A percentile compares a stretch with the other conserved stretches of the same genome.
Conservation (phyloP, 2,888 invertebrate species). For the Spatulosminthurus flaviceps region DNA sequence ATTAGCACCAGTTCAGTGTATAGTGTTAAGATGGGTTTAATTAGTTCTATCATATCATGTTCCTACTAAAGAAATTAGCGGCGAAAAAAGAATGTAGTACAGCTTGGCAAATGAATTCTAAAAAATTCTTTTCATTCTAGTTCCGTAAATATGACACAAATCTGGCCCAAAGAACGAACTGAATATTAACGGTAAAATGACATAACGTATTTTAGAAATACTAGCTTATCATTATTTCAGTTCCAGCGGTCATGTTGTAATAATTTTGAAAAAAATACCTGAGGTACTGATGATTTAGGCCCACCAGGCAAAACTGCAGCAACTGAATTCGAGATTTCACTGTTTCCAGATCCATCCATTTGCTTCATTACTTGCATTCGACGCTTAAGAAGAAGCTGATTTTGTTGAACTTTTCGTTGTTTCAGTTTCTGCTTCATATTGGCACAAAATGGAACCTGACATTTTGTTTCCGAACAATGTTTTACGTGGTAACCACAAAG, state of each 20-base stretch:
- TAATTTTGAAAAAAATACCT: conserved; percentile 36
- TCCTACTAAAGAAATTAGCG: too few relatives aligned
- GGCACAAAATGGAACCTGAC: conserved; percentile 98
- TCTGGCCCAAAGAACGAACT: too few relatives aligned
- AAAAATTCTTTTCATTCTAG: too few relatives aligned
- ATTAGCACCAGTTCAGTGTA: too few relatives aligned
- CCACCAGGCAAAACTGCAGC: conserved; percentile 48
- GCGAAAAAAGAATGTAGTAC: too few relatives aligned
- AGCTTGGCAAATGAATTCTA: too few relatives aligned
- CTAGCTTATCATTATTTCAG: too few relatives aligned
- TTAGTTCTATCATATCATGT: too few relatives aligned
- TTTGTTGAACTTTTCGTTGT: conserved; percentile 96
- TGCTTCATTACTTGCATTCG: conserved; percentile 70
- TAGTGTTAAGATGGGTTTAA: too few relatives aligned
- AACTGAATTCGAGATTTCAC: conserved; percentile 50
- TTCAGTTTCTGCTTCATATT: conserved; percentile 98
- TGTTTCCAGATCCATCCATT: conserved; percentile 58
- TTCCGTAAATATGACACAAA: too few relatives aligned
- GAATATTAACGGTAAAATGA: too few relatives aligned
- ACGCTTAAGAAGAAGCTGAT: conserved; percentile 82
- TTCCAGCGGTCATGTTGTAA: too few relatives aligned
- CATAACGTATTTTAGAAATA: conserved; percentile 49
- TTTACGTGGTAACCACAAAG: conserved; percentile 99
- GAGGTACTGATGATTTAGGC: conserved; percentile 47
- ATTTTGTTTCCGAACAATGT: conserved; percentile 93